Conservation (phyloP, 2,888 invertebrate species). For the Catocala sponsa region DNA sequence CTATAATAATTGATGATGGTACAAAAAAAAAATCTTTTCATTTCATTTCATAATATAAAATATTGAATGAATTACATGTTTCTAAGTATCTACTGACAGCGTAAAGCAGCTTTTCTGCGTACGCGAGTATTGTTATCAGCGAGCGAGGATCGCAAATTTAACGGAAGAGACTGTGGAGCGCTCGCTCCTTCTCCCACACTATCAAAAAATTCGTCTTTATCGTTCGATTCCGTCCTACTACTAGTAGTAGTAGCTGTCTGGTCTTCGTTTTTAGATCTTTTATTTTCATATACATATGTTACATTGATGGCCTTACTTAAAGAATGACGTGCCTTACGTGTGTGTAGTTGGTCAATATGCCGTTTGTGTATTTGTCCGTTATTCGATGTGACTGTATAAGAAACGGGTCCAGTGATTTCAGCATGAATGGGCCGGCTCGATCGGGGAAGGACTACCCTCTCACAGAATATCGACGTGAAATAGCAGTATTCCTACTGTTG, state of each 20-base stretch:
- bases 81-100: not conserved
- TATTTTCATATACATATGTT: not conserved
- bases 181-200: not conserved
- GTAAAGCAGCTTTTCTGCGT: constrained; percentile 12
- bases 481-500: no score
- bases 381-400: not conserved
- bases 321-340: constrained; percentile 8
- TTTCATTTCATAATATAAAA: no score
- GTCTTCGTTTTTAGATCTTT: not conserved
- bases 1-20: no score
- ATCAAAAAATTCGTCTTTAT: not conserved
- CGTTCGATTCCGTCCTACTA: no score
- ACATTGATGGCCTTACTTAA: constrained; percentile 6
- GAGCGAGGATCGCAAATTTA: not conserved
- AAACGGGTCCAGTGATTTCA: not conserved
- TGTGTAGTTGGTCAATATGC: not conserved
- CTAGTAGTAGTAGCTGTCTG: not conserved
- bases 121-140: constrained; percentile 2
- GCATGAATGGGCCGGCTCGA: no score
- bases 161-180: not conserved
- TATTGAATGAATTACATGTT: not conserved
- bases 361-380: constrained; percentile 1
- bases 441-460: no score
- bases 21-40: no score
- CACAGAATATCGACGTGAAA: no score